A percentile compares a stretch with the other conserved stretches of the same genome.
phyloP scores from a whole-genome alignment of 2,797 vertebrate genomes.

The Buphagus erythrorhynchus region DNA sequence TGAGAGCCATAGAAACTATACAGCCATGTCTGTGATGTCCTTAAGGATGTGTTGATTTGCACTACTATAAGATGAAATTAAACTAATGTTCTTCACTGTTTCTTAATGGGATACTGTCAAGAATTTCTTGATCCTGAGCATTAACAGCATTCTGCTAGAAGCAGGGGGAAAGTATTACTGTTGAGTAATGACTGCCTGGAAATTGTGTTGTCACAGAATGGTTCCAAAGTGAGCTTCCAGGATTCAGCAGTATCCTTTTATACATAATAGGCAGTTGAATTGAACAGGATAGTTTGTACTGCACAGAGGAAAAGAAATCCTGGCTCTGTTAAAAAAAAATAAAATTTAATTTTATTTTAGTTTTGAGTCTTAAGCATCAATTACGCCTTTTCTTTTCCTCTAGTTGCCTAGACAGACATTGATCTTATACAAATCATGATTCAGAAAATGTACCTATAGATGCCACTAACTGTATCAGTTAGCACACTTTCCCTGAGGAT shows the following conservation, averaged over 20 bases:
- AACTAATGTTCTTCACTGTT: background rate
- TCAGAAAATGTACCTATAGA: background rate
- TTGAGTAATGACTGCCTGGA: background rate
- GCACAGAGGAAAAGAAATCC: background rate
- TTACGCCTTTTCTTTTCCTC: background rate
- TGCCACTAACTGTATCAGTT: background rate
- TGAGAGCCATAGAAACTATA: background rate
- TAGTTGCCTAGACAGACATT: background rate
- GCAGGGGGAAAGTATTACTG: background rate
- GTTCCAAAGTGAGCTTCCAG: background rate
- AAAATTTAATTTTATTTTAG: background rate
- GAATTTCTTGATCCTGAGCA: background rate
- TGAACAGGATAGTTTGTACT: background rate
- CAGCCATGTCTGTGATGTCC: background rate
- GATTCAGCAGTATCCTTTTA: background rate
- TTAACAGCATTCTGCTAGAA: background rate
- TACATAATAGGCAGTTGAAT: background rate
- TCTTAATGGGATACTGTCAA: background rate
- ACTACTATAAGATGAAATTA: background rate
- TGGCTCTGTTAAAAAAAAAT: background rate
- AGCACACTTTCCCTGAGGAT: background rate
- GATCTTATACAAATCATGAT: background rate
- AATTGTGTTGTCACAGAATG: background rate
- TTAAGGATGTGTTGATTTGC: background rate
- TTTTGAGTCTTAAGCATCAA: background rate